Evolutionary conservation across 2,888 invertebrate genomes (phyloP).

Genomic region (Drosophila lutescens): DNA sequence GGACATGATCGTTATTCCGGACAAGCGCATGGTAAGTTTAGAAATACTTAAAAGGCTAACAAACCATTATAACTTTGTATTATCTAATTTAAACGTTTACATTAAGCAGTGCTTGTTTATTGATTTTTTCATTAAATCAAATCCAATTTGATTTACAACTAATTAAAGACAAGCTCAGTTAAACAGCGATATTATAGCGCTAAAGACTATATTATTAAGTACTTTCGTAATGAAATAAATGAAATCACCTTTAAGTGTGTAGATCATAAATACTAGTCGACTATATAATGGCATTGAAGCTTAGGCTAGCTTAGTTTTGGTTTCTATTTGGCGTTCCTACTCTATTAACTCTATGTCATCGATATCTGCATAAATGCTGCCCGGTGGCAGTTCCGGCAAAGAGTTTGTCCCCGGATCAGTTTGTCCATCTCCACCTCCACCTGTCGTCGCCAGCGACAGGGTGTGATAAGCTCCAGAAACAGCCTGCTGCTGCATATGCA

Average conservation of each 20-base stretch:
- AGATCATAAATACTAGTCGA: background rate
- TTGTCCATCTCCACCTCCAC: slow-evolving; percentile 16
- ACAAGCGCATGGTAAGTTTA: slow-evolving; percentile 76
- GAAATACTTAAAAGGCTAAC: too few relatives aligned
- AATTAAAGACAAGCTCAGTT: background rate
- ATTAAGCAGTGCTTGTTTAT: slow-evolving; percentile 6
- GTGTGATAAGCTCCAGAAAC: slow-evolving; percentile 74
- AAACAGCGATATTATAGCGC: background rate
- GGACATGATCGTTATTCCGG: slow-evolving; percentile 70
- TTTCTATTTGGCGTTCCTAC: slow-evolving; percentile 40
- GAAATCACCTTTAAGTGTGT: background rate
- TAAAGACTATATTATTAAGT: background rate
- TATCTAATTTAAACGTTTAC: background rate
- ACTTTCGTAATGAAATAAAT: background rate
- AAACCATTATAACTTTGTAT: background rate
- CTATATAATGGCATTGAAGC: slow-evolving; percentile 30
- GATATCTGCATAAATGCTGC: slow-evolving; percentile 75
- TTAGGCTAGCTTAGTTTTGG: slow-evolving; percentile 10
- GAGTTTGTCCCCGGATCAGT: background rate
- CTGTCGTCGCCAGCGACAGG: slow-evolving; percentile 59
- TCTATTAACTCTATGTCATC: slow-evolving; percentile 82
- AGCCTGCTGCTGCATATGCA: slow-evolving; percentile 81
- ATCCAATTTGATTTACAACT: background rate
- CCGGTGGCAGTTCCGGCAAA: slow-evolving; percentile 53
- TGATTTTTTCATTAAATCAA: background rate